Evolutionary conservation across 2,797 vertebrate genomes (phyloP), one percentile per base, ranked within the genome.

Genomic region (Gymnoscopelus microlampas): DNA sequence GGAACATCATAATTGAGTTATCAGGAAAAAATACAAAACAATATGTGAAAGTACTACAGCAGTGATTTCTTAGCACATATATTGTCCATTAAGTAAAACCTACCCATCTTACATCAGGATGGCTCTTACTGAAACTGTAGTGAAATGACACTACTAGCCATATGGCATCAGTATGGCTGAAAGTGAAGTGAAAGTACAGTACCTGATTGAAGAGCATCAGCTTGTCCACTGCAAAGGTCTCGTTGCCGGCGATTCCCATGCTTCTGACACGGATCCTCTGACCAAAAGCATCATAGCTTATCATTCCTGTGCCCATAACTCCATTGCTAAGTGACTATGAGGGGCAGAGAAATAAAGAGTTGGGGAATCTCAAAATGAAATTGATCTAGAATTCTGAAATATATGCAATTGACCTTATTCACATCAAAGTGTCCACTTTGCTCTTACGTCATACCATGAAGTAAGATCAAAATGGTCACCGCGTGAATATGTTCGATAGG

Each of bases 131-230:
- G 26, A 29, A 29, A 29, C 26, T 29, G 26, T 3, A 29, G 2
- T 29, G 26, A 29, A 29, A 29, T 29, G 1, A 29, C 26, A 0
- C 26, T 29, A 29, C 26, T 29, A 19, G 19, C 19, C 19, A 19
- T 19, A 19, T 19, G 19, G 19, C 19, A 19, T 19, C 19, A 19
- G 19, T 19, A 19, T 19, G 19, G 19, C 19, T 19, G 19, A 19
- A 19, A 19, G 19, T 19, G 19, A 19, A 19, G 19, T 55, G 13
- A 48, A 1, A 63, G 51, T 50, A 29, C 2, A 15, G 4, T 29
- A 88, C 83, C 81, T 87, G 0, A 0, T 19, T 62, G 58, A 85
- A 88, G 60, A 87, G 63, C 71, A 87, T 70, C 63, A 88, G 74
- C 35, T 68, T 63, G 12, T 86, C 83, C n/a, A 76, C 0, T 13